These are phyloP conservation scores for Asteroscopus sphinx DNA, from an alignment of 2,888 invertebrate genomes.

Conservation along the genomic window DNA sequence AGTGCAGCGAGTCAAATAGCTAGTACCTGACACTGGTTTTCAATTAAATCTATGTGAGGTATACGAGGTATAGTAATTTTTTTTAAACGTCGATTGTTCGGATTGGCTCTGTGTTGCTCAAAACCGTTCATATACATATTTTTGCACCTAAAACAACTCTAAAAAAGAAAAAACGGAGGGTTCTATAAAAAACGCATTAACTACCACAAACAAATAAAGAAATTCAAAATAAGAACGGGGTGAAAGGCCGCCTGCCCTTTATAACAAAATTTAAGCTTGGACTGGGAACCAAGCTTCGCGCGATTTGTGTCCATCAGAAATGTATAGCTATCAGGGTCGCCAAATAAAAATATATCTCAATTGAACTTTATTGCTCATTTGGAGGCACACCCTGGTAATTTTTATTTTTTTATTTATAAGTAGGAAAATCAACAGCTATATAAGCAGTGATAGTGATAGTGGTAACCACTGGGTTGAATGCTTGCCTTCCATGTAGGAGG, in stretches of 20 bases:
- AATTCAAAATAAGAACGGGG: slow-evolving; percentile 49
- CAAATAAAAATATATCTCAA: slow-evolving; percentile 56
- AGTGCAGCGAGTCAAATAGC: too few species aligned
- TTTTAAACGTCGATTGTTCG: too few species aligned
- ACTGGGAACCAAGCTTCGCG: slow-evolving; percentile 17
- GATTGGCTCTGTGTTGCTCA: too few species aligned
- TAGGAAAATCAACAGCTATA: too few species aligned
- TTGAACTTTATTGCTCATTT: slow-evolving; percentile 17
- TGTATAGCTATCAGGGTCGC: slow-evolving; percentile 55
- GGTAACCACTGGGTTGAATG: too few species aligned
- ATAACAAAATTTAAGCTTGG: slow-evolving; percentile 45
- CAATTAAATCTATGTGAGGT: too few species aligned
- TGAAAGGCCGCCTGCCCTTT: slow-evolving; percentile 58
- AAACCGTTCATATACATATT: not conserved
- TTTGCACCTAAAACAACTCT: not conserved
- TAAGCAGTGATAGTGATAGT: too few species aligned
- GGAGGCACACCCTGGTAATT: not conserved
- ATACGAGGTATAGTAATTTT: too few species aligned
- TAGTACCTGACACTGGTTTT: too few species aligned
- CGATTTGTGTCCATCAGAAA: slow-evolving; percentile 50
- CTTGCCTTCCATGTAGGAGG: too few species aligned
- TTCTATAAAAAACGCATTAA: slow-evolving; percentile 10
- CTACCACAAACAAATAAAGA: slow-evolving; percentile 21
- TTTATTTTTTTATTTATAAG: too few species aligned
- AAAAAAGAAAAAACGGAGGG: not conserved